Conservation (phyloP, 23 tunicate species). For the Ascidia mentula region DNA sequence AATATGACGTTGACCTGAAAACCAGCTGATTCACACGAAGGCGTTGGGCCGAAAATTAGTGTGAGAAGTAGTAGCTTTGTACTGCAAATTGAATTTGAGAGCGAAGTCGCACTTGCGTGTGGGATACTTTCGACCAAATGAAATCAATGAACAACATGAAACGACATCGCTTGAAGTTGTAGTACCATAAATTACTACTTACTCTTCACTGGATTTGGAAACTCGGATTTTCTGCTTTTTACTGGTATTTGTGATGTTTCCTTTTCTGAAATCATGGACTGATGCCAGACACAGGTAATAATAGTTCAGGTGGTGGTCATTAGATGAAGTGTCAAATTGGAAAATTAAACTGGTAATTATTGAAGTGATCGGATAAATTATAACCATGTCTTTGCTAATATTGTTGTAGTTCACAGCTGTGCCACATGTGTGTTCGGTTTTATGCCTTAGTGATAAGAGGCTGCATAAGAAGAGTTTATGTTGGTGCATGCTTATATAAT, state of each 20-base stretch:
- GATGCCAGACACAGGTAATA: constrained; percentile 37
- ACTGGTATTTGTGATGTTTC: constrained; percentile 20
- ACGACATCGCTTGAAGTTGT: background rate
- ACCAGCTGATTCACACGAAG: background rate
- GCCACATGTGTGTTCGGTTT: too few species aligned
- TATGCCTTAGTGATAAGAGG: too few species aligned
- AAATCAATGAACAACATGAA: background rate
- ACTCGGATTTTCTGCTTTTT: too few species aligned
- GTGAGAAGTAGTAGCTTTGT: too few species aligned
- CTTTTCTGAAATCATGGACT: constrained; percentile 47
- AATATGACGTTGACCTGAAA: too few species aligned
- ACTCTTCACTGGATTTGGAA: background rate
- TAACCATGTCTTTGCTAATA: too few species aligned
- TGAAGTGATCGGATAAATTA: background rate
- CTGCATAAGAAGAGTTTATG: too few species aligned
- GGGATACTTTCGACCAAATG: background rate
- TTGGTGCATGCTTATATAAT: too few species aligned
- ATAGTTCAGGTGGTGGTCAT: background rate
- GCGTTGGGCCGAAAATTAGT: too few species aligned
- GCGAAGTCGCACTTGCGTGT: background rate
- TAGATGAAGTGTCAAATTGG: background rate
- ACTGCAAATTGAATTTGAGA: too few species aligned
- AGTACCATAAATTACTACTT: background rate
- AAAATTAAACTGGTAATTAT: background rate
- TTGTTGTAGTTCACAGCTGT: too few species aligned